A percentile compares a stretch with the other conserved stretches of the same genome.
Evolutionary conservation across 23 tunicate genomes (phyloP).

Genomic region (Ciona savignyi): DNA sequence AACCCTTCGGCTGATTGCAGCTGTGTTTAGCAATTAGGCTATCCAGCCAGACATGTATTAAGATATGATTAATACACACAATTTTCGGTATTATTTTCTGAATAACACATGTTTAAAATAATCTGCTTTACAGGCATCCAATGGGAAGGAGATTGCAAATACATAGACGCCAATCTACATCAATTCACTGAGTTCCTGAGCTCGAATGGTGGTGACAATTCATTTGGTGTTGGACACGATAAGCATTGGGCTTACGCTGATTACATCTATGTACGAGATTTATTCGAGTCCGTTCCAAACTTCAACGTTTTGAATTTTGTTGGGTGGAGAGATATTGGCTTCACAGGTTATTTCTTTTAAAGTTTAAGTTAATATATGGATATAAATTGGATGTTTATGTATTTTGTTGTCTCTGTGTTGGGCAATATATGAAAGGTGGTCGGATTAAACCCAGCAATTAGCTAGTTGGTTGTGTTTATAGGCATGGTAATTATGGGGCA

Average conservation of each 20-base stretch:
- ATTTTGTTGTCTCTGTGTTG: no score
- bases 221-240: not conserved
- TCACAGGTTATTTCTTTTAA: not conserved
- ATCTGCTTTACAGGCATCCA: slow-evolving; percentile 35
- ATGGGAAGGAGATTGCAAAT: slow-evolving; percentile 74
- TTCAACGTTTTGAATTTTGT: slow-evolving; percentile 13
- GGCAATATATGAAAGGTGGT: slow-evolving; percentile 8
- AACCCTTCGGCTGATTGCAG: no score
- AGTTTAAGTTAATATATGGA: no score
- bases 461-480: no score
- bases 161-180: slow-evolving; percentile 21
- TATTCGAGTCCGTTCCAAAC: slow-evolving; percentile 27
- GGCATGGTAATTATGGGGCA: no score
- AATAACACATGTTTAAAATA: no score
- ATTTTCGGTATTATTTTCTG: no score
- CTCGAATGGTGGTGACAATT: not conserved
- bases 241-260: slow-evolving; percentile 81
- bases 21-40: no score
- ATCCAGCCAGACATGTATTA: no score
- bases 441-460: no score
- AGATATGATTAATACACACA: no score
- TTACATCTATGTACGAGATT: slow-evolving; percentile 65
- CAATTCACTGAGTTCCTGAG: slow-evolving; percentile 33
- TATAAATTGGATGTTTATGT: no score
- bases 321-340: slow-evolving; percentile 37